Percentiles rank a stretch among this genome's conserved stretches.
Evolutionary conservation across 1,140 invertebrate species (phyloP).

Genomic region (Tetramorium simillimum): DNA sequence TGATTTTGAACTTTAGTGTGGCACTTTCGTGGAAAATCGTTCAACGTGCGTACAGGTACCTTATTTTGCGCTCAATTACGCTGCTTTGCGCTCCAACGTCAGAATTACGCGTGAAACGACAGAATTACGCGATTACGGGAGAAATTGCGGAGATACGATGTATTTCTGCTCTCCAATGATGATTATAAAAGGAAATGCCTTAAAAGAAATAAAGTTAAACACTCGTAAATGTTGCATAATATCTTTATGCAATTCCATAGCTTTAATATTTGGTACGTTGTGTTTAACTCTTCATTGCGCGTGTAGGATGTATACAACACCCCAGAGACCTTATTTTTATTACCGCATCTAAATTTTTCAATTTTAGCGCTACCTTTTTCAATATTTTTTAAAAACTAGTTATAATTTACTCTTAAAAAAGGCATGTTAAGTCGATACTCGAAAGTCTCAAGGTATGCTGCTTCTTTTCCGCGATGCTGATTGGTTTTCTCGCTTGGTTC

Average conservation of each 20-base stretch:
- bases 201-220: background rate
- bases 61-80: conserved; percentile 14
- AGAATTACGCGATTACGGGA: background rate
- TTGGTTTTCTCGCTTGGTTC: no score
- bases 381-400: no score
- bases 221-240: background rate
- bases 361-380: no score
- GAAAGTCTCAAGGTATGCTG: no score
- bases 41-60: background rate
- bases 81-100: background rate
- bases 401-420: no score
- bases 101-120: background rate
- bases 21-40: conserved; percentile 33
- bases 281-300: no score
- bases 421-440: no score
- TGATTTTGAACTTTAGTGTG: conserved; percentile 47
- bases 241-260: background rate
- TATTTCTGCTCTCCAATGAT: background rate
- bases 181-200: background rate
- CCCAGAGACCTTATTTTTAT: no score
- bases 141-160: background rate
- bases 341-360: no score
- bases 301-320: no score
- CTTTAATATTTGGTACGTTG: background rate
- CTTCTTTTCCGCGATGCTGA: no score